These are phyloP conservation scores for Karalla daura DNA, from an alignment of 2,797 vertebrate species.

Conservation along the genomic window DNA sequence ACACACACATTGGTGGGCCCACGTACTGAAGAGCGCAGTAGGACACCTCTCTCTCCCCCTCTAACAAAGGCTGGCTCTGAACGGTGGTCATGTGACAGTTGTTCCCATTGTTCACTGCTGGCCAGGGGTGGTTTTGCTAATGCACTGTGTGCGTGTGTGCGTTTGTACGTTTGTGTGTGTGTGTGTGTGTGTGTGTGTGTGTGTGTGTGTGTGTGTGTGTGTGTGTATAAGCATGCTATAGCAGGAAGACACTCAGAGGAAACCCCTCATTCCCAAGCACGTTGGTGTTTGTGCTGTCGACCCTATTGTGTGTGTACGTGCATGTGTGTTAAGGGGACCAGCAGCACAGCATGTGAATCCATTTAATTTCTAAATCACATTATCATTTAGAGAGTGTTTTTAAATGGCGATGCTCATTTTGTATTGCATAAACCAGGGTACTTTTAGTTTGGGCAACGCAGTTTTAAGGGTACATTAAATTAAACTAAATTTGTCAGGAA, in stretches of 20 bases:
- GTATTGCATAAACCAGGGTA: not conserved
- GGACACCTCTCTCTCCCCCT: constrained; percentile 58
- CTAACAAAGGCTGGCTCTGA: constrained; percentile 74
- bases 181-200: constrained; percentile 32
- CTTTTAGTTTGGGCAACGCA: too few species aligned
- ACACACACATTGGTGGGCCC: constrained; percentile 54
- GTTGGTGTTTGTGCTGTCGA: constrained; percentile 50
- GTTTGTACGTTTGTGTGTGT: constrained; percentile 29
- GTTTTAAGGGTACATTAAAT: constrained; percentile 1
- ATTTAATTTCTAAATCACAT: constrained; percentile 10
- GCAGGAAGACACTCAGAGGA: constrained; percentile 75
- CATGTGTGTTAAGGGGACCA: constrained; percentile 31
- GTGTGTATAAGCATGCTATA: constrained; percentile 19
- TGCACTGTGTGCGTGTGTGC: constrained; percentile 46
- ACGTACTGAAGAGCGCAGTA: constrained; percentile 73
- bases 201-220: constrained; percentile 30
- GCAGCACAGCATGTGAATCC: constrained; percentile 10
- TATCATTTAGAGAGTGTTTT: constrained; percentile 1
- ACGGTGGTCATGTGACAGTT: constrained; percentile 81
- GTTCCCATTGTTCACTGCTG: constrained; percentile 77
- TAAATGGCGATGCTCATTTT: not conserved
- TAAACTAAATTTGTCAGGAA: constrained; percentile 4
- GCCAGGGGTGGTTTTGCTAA: constrained; percentile 78
- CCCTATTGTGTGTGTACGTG: constrained; percentile 30
- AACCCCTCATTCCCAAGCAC: constrained; percentile 63